These are phyloP conservation scores for Ypsolopha sequella DNA, from an alignment of 2,888 invertebrate species.

Conservation along the genomic window DNA sequence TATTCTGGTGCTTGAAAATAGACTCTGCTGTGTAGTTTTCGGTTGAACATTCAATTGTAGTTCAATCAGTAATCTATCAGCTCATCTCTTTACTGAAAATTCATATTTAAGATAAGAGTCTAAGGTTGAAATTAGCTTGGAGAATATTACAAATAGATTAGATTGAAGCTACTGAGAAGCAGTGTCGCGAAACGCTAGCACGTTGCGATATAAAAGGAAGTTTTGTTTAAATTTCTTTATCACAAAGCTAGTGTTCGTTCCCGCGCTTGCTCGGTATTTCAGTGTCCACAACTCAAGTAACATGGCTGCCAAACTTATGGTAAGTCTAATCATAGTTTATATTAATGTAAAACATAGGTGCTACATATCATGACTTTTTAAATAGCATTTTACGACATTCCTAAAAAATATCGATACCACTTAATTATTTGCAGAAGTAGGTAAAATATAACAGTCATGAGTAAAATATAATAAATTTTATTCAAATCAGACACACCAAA, in stretches of 20 bases:
- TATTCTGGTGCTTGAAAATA: background rate
- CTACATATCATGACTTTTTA: too few species aligned
- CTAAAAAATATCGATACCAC: too few species aligned
- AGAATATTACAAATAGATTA: slow-evolving; percentile 15
- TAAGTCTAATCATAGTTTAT: slow-evolving; percentile 32
- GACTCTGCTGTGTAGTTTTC: slow-evolving; percentile 8
- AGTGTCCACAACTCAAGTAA: slow-evolving; percentile 22
- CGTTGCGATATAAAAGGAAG: slow-evolving; percentile 69
- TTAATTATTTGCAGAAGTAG: too few species aligned
- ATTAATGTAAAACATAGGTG: background rate
- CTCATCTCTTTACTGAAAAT: too few species aligned
- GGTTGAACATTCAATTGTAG: slow-evolving; percentile 21
- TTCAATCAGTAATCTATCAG: background rate
- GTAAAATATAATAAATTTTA: too few species aligned
- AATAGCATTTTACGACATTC: too few species aligned
- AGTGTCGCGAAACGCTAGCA: slow-evolving; percentile 66
- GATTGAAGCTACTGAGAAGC: slow-evolving; percentile 41
- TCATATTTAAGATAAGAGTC: too few species aligned
- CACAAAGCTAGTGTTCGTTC: slow-evolving; percentile 49
- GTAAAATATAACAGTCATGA: too few species aligned
- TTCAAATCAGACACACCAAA: too few species aligned
- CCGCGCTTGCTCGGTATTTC: slow-evolving; percentile 39
- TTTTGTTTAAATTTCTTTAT: slow-evolving; percentile 65
- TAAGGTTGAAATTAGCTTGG: too few species aligned
- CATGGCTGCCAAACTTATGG: slow-evolving; percentile 65